phyloP scores from a whole-genome alignment of 1,140 invertebrate genomes.

The Nasonia longicornis region DNA sequence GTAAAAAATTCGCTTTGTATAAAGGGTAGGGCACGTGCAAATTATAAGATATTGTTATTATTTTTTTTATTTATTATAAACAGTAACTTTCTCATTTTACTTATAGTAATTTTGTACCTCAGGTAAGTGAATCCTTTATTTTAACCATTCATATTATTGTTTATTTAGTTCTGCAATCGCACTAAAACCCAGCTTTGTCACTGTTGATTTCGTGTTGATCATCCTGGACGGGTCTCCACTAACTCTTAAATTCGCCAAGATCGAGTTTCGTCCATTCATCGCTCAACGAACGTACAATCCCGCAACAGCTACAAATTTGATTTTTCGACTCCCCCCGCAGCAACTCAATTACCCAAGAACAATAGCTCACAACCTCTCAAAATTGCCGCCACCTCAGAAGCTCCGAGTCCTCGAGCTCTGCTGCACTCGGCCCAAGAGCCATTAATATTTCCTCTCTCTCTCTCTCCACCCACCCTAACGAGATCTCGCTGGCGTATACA shows the following conservation, averaged over 20 bases:
- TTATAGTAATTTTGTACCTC: too few species aligned
- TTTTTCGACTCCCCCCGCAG: not conserved
- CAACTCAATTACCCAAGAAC: not conserved
- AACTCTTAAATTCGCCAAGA: not conserved
- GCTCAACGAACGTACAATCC: not conserved
- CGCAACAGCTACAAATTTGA: not conserved
- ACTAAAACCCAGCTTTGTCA: too few species aligned
- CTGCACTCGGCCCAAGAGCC: not conserved
- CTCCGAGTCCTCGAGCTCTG: not conserved
- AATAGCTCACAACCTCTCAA: not conserved
- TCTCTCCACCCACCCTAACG: not conserved
- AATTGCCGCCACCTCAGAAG: not conserved
- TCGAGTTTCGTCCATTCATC: not conserved
- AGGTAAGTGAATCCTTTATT: too few species aligned
- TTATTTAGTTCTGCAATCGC: too few species aligned
- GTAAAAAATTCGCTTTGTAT: too few species aligned
- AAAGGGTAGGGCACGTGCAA: too few species aligned
- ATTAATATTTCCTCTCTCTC: slow-evolving; percentile 15
- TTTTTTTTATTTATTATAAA: too few species aligned
- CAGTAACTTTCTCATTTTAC: too few species aligned
- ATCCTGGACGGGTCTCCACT: not conserved
- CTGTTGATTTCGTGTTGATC: too few species aligned
- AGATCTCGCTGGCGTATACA: not conserved
- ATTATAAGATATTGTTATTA: too few species aligned
- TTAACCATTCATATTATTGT: too few species aligned